These are phyloP conservation scores for Zapus hudsonius DNA, from an alignment of 2,113 vertebrate species.

Conservation along the genomic window DNA sequence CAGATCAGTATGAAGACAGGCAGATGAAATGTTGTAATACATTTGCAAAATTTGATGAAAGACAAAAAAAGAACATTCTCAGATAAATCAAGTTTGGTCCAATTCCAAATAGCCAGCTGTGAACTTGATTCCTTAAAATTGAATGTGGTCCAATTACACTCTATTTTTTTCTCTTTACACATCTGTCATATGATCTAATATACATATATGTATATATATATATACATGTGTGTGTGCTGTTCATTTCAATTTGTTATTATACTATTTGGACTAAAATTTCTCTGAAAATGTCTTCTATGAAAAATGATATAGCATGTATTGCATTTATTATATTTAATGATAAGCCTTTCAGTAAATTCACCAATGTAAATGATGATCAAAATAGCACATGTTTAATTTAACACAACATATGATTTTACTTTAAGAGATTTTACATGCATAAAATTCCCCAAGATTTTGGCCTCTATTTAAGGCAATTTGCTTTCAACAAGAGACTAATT, in stretches of 20 bases:
- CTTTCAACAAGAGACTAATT: conserved; percentile 58
- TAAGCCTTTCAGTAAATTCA: conserved; percentile 73
- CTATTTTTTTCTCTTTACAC: conserved; percentile 57
- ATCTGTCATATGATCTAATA: conserved; percentile 48
- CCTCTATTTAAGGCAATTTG: conserved; percentile 45
- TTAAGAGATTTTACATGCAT: conserved; percentile 76
- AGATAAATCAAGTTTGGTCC: conserved; percentile 60
- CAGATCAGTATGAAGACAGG: conserved; percentile 65
- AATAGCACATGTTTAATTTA: conserved; percentile 79
- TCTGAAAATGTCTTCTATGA: conserved; percentile 75
- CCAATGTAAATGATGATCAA: conserved; percentile 77
- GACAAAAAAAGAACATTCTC: conserved; percentile 78
- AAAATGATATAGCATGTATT: conserved; percentile 76
- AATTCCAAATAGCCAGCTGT: conserved; percentile 54
- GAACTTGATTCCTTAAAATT: conserved; percentile 48
- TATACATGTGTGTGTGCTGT: conserved; percentile 70
- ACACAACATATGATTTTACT: conserved; percentile 77
- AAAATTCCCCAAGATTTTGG: conserved; percentile 41
- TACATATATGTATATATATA: neutral
- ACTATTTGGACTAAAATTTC: conserved; percentile 72
- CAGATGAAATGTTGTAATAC: conserved; percentile 75
- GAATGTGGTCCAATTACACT: conserved; percentile 44
- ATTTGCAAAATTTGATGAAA: conserved; percentile 78
- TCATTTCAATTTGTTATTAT: conserved; percentile 79
- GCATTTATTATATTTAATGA: conserved; percentile 81